Evolutionary conservation across 2,888 invertebrate genomes (phyloP).

Genomic region (Bombylius major): DNA sequence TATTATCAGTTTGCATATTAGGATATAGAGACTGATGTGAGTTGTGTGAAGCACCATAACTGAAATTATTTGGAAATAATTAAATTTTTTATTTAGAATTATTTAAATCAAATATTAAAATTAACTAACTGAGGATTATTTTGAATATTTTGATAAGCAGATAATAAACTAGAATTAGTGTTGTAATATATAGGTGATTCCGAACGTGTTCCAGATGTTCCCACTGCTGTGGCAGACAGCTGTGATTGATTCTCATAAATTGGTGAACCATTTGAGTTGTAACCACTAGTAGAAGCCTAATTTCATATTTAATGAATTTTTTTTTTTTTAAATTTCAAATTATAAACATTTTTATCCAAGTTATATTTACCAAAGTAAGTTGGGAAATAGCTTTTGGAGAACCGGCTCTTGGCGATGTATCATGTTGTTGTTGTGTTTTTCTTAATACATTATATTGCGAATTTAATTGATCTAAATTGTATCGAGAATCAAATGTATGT

Average conservation of each 20-base stretch:
- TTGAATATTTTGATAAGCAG: conserved; percentile 18
- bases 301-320: not conserved
- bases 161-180: conserved; percentile 31
- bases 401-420: not conserved
- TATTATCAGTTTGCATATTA: conserved; percentile 17
- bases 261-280: conserved; percentile 38
- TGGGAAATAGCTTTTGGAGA: not conserved
- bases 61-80: not conserved
- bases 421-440: conserved; percentile 20
- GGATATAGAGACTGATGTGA: conserved; percentile 27
- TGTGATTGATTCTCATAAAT: conserved; percentile 43
- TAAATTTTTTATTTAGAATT: not conserved
- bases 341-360: not conserved
- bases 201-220: conserved; percentile 20
- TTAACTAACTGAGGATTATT: conserved; percentile 15
- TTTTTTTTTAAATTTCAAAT: not conserved
- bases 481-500: conserved; percentile 26
- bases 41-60: conserved; percentile 19
- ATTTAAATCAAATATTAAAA: not conserved
- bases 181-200: conserved; percentile 45
- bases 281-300: conserved; percentile 8
- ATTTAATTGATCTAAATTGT: conserved; percentile 5
- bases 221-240: conserved; percentile 21
- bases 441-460: conserved; percentile 22
- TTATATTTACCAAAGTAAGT: not conserved